Evolutionary conservation across 2,888 invertebrate species (phyloP), one percentile per base, ranked within the genome.

Genomic region (Parapristionchus giblindavisi): DNA sequence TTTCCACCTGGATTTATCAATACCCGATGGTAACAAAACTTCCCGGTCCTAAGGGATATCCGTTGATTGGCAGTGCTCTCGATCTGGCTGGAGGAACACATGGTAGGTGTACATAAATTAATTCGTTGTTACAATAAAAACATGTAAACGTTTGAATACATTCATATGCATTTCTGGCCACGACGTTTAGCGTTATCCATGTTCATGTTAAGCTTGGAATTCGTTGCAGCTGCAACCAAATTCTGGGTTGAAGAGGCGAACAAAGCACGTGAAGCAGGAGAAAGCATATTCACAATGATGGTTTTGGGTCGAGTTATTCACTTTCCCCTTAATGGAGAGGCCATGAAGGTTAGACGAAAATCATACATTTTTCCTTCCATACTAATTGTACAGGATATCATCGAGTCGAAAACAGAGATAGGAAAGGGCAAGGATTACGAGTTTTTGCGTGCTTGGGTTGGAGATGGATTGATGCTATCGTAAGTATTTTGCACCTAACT

Each of bases 391-490:
- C 43, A 79, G 79, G 58, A 75, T 6, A 79, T 89, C n/a, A 72
- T 87, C 36, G 81, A 81, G 27, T 82, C 86, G 77, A 83, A 81
- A 68, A 84, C 77, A 58, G 79, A 85, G 34, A 78, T 88, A 17
- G 81, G 83, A 34, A 89, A 89, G 78, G 85, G 88, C n/a, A 77
- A 76, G 24, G 88, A 88, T 74, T 90, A 90, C 81, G 79, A 84
- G 21, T 89, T 88, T 75, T 80, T 90, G 0, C 85, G 88, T 74
- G 88, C 89, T 3, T 90, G 90, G 90, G 84, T 90, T 2, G 89
- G 89, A 21, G 88, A 88, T 27, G 90, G 90, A 3, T 84, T 90
- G 3, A 84, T 90, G 1, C 88, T 88, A 27, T 88, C 88, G 88
- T 78, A 14, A 43, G 43, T 40, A n/a, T n/a, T n/a, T n/a, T 54